phyloP scores from a whole-genome alignment of 2,888 invertebrate genomes.

The Lasioglossum calceatum region DNA sequence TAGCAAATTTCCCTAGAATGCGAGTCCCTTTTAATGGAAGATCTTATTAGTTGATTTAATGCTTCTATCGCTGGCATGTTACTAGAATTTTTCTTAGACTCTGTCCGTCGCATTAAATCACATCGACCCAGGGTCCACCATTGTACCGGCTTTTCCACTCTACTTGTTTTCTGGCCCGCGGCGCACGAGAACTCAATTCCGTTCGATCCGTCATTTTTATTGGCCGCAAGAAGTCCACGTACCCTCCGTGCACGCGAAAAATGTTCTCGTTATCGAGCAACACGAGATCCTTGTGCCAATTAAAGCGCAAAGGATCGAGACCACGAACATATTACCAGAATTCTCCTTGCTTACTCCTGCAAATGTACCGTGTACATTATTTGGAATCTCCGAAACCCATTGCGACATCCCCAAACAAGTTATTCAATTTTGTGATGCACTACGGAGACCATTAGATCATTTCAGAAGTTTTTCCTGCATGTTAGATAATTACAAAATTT shows the following conservation, averaged over 20 bases:
- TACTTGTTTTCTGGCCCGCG: slow-evolving; percentile 53
- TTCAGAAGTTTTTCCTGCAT: too few relatives aligned
- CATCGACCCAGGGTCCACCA: slow-evolving; percentile 13
- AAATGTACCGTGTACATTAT: neutral
- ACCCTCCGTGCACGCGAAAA: neutral
- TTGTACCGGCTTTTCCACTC: slow-evolving; percentile 47
- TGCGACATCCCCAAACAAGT: neutral
- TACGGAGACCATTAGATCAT: neutral
- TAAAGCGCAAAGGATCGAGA: slow-evolving; percentile 5
- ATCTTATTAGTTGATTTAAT: neutral
- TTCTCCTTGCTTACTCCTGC: neutral
- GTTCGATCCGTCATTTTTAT: slow-evolving; percentile 62
- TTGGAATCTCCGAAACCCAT: neutral
- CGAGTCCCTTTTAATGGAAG: neutral
- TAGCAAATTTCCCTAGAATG: neutral
- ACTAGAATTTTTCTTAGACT: neutral
- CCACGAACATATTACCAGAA: neutral
- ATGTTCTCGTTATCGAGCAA: slow-evolving; percentile 7
- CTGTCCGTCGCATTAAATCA: slow-evolving; percentile 50
- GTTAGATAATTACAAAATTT: too few relatives aligned
- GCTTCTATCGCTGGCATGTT: neutral
- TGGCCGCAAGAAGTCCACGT: slow-evolving; percentile 22
- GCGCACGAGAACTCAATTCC: slow-evolving; percentile 56
- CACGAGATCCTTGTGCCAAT: slow-evolving; percentile 3
- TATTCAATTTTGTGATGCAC: neutral